phyloP scores from a whole-genome alignment of 1,140 invertebrate genomes.

The Ostrea edulis region DNA sequence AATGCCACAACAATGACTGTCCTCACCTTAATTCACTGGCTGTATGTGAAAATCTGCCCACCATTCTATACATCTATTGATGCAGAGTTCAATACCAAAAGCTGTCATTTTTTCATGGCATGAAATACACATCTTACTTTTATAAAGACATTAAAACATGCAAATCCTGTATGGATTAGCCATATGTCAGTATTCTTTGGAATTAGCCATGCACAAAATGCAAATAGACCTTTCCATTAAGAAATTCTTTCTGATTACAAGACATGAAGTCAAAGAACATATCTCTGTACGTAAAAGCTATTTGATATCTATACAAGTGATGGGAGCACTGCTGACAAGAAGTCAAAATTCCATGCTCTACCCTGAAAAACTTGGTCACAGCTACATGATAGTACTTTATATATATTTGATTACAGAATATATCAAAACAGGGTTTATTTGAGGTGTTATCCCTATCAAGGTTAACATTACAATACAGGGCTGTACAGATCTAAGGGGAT shows the following conservation, averaged over 20 bases:
- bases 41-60: not conserved
- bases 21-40: not conserved
- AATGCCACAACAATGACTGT: not conserved
- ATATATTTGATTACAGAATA: no score
- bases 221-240: not conserved
- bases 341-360: no score
- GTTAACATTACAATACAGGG: no score
- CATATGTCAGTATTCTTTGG: not conserved
- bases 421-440: no score
- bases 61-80: not conserved
- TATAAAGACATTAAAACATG: not conserved
- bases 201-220: not conserved
- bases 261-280: not conserved
- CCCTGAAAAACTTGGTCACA: no score
- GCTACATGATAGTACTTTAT: no score
- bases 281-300: not conserved
- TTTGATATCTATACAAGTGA: not conserved
- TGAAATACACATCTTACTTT: not conserved
- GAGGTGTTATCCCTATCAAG: no score
- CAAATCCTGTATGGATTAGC: not conserved
- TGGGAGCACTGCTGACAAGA: no score
- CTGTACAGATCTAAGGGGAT: no score
- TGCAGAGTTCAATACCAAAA: not conserved
- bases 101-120: not conserved
- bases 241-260: not conserved